Evolutionary conservation across 2,888 invertebrate genomes (phyloP), one percentile per base, ranked within the genome.

Genomic region (Antitype chi): DNA sequence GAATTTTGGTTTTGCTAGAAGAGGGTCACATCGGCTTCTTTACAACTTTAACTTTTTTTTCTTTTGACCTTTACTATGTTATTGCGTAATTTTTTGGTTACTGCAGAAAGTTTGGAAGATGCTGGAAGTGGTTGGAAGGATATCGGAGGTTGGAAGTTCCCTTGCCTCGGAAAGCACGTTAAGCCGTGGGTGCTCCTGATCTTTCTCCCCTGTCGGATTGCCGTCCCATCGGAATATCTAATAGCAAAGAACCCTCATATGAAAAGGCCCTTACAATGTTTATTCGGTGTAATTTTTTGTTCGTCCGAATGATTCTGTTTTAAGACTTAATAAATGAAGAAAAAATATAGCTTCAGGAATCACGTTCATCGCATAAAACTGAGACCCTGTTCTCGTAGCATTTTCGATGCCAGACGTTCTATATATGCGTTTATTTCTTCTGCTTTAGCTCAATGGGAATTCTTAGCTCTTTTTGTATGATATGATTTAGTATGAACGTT

Each of bases 311-410:
- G 55, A 70, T 80, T 70, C 57, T 60, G n/a, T 62, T 82, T 83
- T 69, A 75, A 85, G 76, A 64, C 69, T 76, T 68, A 72, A 76
- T 75, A 80, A 74, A 81, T 85, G 73, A 69, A 53, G 64, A 59
- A 69, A 83, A 86, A 60, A 64, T 67, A 81, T 78, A 66, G 55
- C 52, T 81, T 38, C 43, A 52, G 9, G 74, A 74, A 78, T 81
- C 81, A 83, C 86, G 83, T 76, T 72, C 69, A n/a, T 23, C 28
- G 23, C 78, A 83, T 86, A 83, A 85, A 85, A 76, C 76, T 32
- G 60, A 77, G 23, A 70, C 66, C 57, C 57, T 38, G 43, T 17
- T 69, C 38, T 52, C 9, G 64, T 28, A 62, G 32, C 38, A 32
- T 43, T 76, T 74, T 57, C n/a, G 23, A 67, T 64, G 32, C 68